Evolutionary conservation across 2,113 vertebrate genomes (phyloP).

Genomic region (Dicrurus megarhynchus): DNA sequence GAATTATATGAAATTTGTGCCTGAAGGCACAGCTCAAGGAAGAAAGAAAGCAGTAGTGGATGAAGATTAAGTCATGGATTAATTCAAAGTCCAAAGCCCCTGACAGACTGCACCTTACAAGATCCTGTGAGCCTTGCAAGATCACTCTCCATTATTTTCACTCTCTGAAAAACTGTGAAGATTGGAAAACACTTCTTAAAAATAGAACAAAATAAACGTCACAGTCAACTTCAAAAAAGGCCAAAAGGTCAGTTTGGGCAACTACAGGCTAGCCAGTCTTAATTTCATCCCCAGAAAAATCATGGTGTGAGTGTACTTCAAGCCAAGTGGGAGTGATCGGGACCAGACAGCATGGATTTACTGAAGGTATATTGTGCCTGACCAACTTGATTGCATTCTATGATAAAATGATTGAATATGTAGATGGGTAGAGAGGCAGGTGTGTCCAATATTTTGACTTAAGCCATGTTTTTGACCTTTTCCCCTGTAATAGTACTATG

Average conservation of each 20-base stretch:
- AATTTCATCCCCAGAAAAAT: not conserved
- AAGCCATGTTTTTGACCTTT: not conserved
- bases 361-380: not conserved
- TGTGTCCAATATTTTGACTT: not conserved
- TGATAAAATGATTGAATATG: not conserved
- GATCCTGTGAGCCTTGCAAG: not conserved
- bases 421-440: not conserved
- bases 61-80: not conserved
- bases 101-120: not conserved
- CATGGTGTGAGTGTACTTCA: not conserved
- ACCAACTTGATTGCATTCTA: not conserved
- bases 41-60: not conserved
- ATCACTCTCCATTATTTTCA: not conserved
- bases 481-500: rapidly evolving
- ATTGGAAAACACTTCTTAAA: not conserved
- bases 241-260: not conserved
- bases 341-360: not conserved
- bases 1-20: not conserved
- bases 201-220: not conserved
- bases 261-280: not conserved
- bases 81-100: not conserved
- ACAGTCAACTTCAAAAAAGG: not conserved
- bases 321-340: not conserved
- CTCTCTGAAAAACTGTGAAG: not conserved
- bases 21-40: not conserved